Evolutionary conservation across 2,113 vertebrate species (phyloP), one percentile per base, ranked within the genome.

Genomic region (Corapipo altera): DNA sequence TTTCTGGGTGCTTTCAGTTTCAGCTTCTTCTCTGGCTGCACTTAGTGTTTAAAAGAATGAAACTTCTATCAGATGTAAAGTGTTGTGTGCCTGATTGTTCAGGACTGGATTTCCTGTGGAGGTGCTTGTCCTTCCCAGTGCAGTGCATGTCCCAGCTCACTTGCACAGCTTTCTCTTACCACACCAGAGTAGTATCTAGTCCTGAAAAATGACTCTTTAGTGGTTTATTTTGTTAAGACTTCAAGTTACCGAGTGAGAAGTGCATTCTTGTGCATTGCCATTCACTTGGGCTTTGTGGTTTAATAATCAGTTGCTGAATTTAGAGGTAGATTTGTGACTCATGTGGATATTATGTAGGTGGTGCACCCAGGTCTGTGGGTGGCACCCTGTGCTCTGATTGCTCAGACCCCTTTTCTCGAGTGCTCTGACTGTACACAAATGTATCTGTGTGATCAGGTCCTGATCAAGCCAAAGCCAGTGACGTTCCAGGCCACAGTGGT

Each of bases 401-500:
- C 43, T 85, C 61, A 62, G 5, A 20, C 69, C 39, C 59, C 26
- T 62, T 89, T 95, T 91, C 82, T 81, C 49, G 43, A 70, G 54
- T 84, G 37, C 33, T 97, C n/a, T 92, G 70, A 74, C 76, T 85
- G 13, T 52, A 89, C 65, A 37, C 66, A 23, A 74, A 43, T 46
- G 71, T 96, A n/a, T 57, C 80, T 96, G 86, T 94, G 41, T 71
- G 77, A 75, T 30, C 95, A 99, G 99, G 99, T 99, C 85, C 98
- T 99, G 71, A 99, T 99, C 97, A 99, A 99, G 95, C 99, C 99
- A 3, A 99, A 99, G 97, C 99, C 99, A 11, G 98, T 99, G 81
- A 98, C 98, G 2, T 99, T 99, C 97, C 99, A 99, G 97, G 98
- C 99, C 4, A 99, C 99, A 1, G 98, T 99, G 95, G 98, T 99